These are phyloP conservation scores for Pica pica DNA, from an alignment of 2,113 vertebrate species.

Conservation along the genomic window DNA sequence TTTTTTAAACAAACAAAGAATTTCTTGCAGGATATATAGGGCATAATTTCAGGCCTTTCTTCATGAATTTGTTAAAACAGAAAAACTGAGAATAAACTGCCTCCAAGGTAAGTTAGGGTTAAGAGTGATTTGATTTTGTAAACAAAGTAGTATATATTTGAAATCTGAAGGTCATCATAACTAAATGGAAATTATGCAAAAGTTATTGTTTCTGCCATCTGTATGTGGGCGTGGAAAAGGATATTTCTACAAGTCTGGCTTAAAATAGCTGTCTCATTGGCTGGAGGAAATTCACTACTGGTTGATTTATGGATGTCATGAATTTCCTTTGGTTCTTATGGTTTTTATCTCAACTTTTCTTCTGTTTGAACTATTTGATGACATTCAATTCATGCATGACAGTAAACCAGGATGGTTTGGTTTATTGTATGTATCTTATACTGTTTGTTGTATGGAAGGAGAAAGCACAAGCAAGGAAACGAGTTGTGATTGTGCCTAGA, in stretches of 20 bases:
- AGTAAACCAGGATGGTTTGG: neutral
- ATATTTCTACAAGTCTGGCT: neutral
- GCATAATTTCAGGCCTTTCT: neutral
- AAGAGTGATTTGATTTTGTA: neutral
- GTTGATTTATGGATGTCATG: neutral
- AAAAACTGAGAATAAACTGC: neutral
- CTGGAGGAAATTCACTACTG: neutral
- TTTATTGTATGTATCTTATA: neutral
- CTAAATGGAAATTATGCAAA: neutral
- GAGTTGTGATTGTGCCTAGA: neutral
- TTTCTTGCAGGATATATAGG: neutral
- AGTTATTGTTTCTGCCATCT: neutral
- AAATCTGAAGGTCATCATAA: neutral
- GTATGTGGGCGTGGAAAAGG: neutral
- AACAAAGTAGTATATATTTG: neutral
- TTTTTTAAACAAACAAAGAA: neutral
- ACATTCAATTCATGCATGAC: neutral
- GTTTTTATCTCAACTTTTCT: neutral
- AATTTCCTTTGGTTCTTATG: neutral
- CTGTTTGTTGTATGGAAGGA: neutral
- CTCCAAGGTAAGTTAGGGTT: neutral
- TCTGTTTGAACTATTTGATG: neutral
- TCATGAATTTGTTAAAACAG: neutral
- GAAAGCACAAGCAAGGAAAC: neutral
- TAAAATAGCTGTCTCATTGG: neutral